phyloP scores from a whole-genome alignment of 2,888 invertebrate genomes.

The Torymus auratus region DNA sequence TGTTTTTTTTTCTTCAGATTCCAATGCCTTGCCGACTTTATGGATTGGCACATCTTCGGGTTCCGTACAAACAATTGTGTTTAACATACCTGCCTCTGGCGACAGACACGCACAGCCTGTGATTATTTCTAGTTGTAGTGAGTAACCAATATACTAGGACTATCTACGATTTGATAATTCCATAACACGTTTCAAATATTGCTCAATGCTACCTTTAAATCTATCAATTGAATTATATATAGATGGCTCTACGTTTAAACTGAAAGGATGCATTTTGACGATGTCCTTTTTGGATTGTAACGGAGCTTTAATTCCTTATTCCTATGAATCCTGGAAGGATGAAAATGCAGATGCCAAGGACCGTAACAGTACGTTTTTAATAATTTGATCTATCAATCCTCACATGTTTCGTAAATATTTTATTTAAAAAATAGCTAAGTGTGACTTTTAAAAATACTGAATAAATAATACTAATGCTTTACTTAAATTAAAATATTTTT shows the following conservation, averaged over 20 bases:
- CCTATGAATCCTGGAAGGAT: slow-evolving; percentile 95
- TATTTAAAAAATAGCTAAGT: too few relatives aligned
- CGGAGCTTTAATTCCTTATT: slow-evolving; percentile 93
- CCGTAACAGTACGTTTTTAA: slow-evolving; percentile 69
- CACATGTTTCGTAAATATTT: too few relatives aligned
- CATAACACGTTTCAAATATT: too few relatives aligned
- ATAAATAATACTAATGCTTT: too few relatives aligned
- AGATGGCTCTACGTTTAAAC: slow-evolving; percentile 97
- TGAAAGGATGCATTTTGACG: slow-evolving; percentile 95
- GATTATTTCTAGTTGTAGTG: slow-evolving; percentile 91
- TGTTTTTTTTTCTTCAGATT: slow-evolving; percentile 81
- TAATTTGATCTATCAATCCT: not conserved
- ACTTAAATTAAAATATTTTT: too few relatives aligned
- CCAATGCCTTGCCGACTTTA: slow-evolving; percentile 90
- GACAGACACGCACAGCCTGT: slow-evolving; percentile 92
- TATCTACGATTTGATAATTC: too few relatives aligned
- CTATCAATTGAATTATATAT: slow-evolving; percentile 58
- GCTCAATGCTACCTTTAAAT: not conserved
- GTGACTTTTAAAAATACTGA: too few relatives aligned
- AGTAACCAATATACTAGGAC: slow-evolving; percentile 65
- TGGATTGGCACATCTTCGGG: slow-evolving; percentile 99
- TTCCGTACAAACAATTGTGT: slow-evolving; percentile 94
- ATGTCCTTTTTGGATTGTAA: slow-evolving; percentile 98
- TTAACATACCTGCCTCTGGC: slow-evolving; percentile 86
- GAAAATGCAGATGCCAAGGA: slow-evolving; percentile 83